These are phyloP conservation scores for Volucella inflata DNA, from an alignment of 2,888 invertebrate species.

Conservation along the genomic window DNA sequence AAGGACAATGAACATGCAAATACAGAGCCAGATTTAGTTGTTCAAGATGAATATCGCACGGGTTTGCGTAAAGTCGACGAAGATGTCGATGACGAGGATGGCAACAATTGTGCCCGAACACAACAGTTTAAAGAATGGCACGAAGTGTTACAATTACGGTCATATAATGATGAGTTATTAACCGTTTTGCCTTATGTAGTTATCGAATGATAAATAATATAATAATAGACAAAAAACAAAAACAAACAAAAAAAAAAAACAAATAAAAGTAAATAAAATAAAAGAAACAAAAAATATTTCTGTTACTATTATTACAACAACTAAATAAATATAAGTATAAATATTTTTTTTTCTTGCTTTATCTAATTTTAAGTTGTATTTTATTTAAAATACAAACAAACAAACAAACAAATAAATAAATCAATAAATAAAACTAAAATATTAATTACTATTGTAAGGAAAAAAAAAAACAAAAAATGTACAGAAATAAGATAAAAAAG, in stretches of 20 bases:
- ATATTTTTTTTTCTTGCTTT: conserved; percentile 52
- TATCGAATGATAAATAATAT: conserved; percentile 88
- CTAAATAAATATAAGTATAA: conserved; percentile 32
- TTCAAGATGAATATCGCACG: conserved; percentile 78
- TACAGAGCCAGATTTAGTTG: conserved; percentile 34
- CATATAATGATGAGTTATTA: conserved; percentile 91
- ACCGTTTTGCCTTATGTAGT: conserved; percentile 98
- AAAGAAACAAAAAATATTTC: conserved; percentile 36
- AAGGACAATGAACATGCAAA: conserved; percentile 15
- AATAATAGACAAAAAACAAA: conserved; percentile 1
- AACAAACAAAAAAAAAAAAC: neutral
- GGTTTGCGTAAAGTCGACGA: conserved; percentile 79
- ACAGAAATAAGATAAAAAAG: conserved; percentile 39
- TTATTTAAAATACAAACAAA: conserved; percentile 43
- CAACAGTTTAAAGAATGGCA: conserved; percentile 94
- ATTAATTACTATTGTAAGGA: conserved; percentile 45
- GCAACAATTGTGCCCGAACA: conserved; percentile 76
- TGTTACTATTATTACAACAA: conserved; percentile 64
- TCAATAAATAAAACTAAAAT: conserved; percentile 12
- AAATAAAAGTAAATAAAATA: conserved; percentile 36
- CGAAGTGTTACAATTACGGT: conserved; percentile 90
- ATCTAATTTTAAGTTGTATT: conserved; percentile 57
- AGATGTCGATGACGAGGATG: conserved; percentile 76
- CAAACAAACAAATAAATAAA: conserved; percentile 17
- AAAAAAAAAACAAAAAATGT: conserved; percentile 37